phyloP scores from a whole-genome alignment of 2,113 vertebrate genomes.

The Erythrocercus mccallii region DNA sequence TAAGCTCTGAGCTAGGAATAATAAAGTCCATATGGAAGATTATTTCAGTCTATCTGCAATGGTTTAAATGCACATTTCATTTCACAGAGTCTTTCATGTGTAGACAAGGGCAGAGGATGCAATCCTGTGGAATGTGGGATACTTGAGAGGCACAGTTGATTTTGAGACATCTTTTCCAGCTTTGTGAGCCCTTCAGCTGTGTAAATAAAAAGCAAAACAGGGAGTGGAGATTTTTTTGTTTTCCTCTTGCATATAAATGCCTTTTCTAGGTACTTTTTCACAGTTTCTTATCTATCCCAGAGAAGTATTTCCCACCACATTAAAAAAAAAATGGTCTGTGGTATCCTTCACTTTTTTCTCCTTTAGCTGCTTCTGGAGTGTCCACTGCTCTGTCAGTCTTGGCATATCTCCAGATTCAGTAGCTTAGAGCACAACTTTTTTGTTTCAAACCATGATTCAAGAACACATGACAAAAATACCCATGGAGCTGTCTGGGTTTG shows the following conservation, averaged over 20 bases:
- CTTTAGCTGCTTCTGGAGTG: neutral
- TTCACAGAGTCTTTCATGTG: neutral
- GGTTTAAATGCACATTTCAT: neutral
- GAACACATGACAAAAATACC: neutral
- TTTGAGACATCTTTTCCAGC: neutral
- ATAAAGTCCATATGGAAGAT: neutral
- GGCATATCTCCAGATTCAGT: neutral
- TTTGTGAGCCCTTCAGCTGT: neutral
- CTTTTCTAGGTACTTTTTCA: neutral
- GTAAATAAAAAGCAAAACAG: neutral
- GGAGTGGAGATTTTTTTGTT: neutral
- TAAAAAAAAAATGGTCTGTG: neutral
- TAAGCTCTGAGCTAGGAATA: neutral
- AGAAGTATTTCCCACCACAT: neutral
- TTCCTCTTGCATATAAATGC: neutral
- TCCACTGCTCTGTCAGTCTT: neutral
- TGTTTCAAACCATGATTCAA: neutral
- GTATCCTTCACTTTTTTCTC: neutral
- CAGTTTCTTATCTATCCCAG: neutral
- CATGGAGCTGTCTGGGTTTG: neutral
- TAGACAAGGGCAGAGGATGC: neutral
- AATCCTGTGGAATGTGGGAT: neutral
- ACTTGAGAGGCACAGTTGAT: neutral
- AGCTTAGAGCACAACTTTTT: neutral
- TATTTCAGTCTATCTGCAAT: neutral